Evolutionary conservation across 2,797 vertebrate species (phyloP).

Genomic region (Rhinatrema bivittatum): DNA sequence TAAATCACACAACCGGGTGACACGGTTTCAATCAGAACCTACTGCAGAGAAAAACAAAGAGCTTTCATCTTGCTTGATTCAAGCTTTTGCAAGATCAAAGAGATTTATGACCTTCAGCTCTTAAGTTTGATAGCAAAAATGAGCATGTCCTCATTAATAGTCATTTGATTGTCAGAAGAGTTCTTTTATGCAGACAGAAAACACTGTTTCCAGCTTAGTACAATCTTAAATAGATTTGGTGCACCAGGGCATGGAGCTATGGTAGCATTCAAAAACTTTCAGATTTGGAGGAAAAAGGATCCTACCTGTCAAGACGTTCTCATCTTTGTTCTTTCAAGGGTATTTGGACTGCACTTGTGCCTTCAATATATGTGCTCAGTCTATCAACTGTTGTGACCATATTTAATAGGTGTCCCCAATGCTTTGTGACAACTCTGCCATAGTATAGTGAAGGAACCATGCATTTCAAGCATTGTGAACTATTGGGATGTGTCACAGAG

Average conservation of each 20-base stretch:
- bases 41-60: neutral
- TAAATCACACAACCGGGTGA: slow-evolving; percentile 47
- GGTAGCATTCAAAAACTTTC: too few species aligned
- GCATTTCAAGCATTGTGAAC: too few species aligned
- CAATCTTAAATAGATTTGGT: slow-evolving; percentile 35
- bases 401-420: too few species aligned
- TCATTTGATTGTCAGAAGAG: slow-evolving; percentile 54
- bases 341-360: too few species aligned
- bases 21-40: slow-evolving; percentile 51
- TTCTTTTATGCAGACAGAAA: slow-evolving; percentile 52
- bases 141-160: slow-evolving; percentile 60
- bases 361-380: too few species aligned
- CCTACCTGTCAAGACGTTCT: too few species aligned
- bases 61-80: slow-evolving; percentile 37
- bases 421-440: too few species aligned
- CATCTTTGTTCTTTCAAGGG: too few species aligned
- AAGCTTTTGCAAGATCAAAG: slow-evolving; percentile 51
- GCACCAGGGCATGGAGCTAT: neutral
- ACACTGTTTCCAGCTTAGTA: slow-evolving; percentile 37
- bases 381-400: too few species aligned
- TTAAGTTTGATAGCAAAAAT: slow-evolving; percentile 46
- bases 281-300: too few species aligned
- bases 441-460: too few species aligned
- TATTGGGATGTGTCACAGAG: too few species aligned
- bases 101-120: slow-evolving; percentile 62